Percentiles rank a stretch among this genome's conserved stretches.
Conservation (phyloP, 2,888 invertebrate genomes). For the Nephrotoma guestfalica region DNA sequence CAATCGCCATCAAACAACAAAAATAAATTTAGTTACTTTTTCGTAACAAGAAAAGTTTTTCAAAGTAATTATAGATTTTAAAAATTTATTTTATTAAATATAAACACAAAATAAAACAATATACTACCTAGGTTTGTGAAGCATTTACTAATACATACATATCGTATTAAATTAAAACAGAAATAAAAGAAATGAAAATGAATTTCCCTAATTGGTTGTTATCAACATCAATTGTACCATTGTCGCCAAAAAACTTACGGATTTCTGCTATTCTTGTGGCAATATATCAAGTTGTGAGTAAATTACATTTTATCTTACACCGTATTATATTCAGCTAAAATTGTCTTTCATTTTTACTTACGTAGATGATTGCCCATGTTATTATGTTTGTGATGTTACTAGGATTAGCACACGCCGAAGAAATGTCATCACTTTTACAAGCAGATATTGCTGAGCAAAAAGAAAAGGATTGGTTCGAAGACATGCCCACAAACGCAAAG, state of each 20-base stretch:
- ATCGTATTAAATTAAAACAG: neutral
- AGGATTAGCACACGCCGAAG: constrained; percentile 29
- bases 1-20: neutral
- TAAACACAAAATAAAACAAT: neutral
- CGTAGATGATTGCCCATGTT: constrained; percentile 28
- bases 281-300: constrained; percentile 30
- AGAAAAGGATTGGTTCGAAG: constrained; percentile 27
- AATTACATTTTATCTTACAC: neutral
- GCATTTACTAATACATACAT: neutral
- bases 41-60: neutral
- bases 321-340: constrained; percentile 4
- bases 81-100: neutral
- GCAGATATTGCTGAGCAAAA: constrained; percentile 30
- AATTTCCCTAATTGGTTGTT: neutral
- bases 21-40: neutral
- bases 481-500: constrained; percentile 17
- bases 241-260: constrained; percentile 27
- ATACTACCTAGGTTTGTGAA: neutral
- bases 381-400: constrained; percentile 27
- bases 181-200: constrained; percentile 1
- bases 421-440: constrained; percentile 27
- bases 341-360: neutral
- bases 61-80: neutral
- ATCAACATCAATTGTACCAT: constrained; percentile 6
- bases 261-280: constrained; percentile 28